A percentile compares a stretch with the other conserved stretches of the same genome.
Evolutionary conservation across 2,113 vertebrate genomes (phyloP).

Genomic region (Scortum barcoo): DNA sequence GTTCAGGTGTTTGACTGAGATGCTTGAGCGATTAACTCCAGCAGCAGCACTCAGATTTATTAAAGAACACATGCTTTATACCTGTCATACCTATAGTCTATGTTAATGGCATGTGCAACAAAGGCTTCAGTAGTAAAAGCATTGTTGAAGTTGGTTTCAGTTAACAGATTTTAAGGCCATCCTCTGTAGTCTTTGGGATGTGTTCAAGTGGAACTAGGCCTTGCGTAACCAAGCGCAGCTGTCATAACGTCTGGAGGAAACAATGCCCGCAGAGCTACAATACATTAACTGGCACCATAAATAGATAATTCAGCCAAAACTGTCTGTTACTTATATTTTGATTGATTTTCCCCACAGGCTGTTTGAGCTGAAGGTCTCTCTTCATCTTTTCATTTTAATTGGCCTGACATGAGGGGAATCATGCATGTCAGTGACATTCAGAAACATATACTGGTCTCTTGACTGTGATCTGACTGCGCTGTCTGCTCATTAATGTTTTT

Average conservation of each 20-base stretch:
- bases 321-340: constrained; percentile 40
- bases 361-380: constrained; percentile 46
- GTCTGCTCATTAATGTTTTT: constrained; percentile 39
- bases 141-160: background rate
- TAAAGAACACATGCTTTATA: background rate
- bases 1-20: background rate
- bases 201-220: background rate
- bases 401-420: constrained; percentile 36
- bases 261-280: constrained; percentile 2
- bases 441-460: constrained; percentile 1
- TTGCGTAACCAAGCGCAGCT: background rate
- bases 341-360: constrained; percentile 41
- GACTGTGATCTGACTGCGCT: background rate
- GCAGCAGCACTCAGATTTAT: background rate
- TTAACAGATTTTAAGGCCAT: background rate
- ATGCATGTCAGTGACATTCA: constrained; percentile 40
- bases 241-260: constrained; percentile 1
- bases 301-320: constrained; percentile 46
- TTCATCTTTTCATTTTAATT: constrained; percentile 63
- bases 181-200: background rate
- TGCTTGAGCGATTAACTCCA: background rate
- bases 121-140: background rate
- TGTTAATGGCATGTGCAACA: background rate
- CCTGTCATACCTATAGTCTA: background rate
- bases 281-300: constrained; percentile 49